These are phyloP conservation scores for Melanophora roralis DNA, from an alignment of 2,888 invertebrate species.

Conservation along the genomic window DNA sequence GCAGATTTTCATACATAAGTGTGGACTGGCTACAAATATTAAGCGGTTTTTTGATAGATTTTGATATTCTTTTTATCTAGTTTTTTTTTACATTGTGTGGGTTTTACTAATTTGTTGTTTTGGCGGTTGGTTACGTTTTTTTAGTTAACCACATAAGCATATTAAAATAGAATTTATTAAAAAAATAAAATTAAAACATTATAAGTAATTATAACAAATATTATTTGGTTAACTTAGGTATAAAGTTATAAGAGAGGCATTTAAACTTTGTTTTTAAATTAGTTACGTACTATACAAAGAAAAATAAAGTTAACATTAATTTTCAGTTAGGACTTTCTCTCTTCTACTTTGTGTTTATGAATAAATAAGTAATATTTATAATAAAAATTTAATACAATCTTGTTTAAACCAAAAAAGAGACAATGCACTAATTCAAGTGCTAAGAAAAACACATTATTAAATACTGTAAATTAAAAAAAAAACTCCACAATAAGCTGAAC, in stretches of 20 bases:
- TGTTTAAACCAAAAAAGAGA: conserved; percentile 51
- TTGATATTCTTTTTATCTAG: conserved; percentile 35
- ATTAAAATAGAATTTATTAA: background rate
- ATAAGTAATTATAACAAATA: background rate
- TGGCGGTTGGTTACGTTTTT: conserved; percentile 3
- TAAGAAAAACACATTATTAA: conserved; percentile 35
- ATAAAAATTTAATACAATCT: conserved; percentile 7
- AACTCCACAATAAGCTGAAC: conserved; percentile 53
- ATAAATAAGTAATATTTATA: conserved; percentile 1
- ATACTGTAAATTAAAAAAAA: conserved; percentile 19
- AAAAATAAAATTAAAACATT: conserved; percentile 9
- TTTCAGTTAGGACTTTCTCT: conserved; percentile 44
- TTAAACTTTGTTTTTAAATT: conserved; percentile 23
- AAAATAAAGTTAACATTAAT: background rate
- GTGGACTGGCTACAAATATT: conserved; percentile 33
- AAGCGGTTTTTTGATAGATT: conserved; percentile 46
- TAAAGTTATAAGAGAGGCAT: background rate
- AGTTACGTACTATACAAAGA: background rate
- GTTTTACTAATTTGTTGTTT: conserved; percentile 38
- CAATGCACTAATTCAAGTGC: conserved; percentile 56
- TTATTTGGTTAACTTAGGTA: too few relatives aligned
- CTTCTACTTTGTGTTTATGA: background rate
- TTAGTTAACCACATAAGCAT: conserved; percentile 54
- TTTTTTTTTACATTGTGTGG: conserved; percentile 40
- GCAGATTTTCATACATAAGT: conserved; percentile 12